Base-by-base conservation (phyloP, 2,888 invertebrate species). In the Pheosia gnoma region DNA sequence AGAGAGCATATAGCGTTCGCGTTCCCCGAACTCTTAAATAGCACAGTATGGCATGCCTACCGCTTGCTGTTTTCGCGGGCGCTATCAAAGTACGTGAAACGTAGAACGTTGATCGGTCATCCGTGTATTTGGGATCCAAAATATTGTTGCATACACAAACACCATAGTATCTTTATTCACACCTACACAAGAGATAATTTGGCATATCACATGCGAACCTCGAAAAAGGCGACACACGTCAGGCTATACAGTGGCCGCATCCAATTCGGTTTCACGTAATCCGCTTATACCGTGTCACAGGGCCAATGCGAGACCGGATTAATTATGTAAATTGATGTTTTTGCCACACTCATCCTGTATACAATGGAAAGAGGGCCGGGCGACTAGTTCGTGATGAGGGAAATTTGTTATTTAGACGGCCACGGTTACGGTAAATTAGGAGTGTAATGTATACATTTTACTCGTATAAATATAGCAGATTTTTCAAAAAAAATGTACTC, bases 321-420 rank as follows among this genome's bases (percentile, higher is more conserved):
- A 84, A 89, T 89, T 87, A 90, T 88, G 87, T 79, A 86, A 88
- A 89, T 88, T 85, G 79, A 77, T 82, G 78, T 84, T 86, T 78
- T 82, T 80, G 74, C 79, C 74, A 74, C 76, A 70, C 71, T 67
- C 68, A 59, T 63, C 67, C 57, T 62, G 62, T 64, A 68, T 25
- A 25, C 25, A 25, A 25, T 25, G 25, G 25, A 25, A 25, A 25
- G 25, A 25, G 25, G 25, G 25, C 25, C 25, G 25, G 25, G 25
- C 25, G 25, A 66, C 54, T 62, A 60, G 66, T 65, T 65, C 54
- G 38, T 70, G 70, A 73, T 70, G 63, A 61, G 37, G 52, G 59
- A 13, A 59, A 73, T 70, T 72, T 68, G 65, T 71, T 71, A 64
- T 60, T 68, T 57, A 54, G 69, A 60, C 65, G 58, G 52, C 56